Evolutionary conservation across 2,888 invertebrate species (phyloP), one percentile per base, ranked within the genome.

Genomic region (Drosophila affinis): DNA sequence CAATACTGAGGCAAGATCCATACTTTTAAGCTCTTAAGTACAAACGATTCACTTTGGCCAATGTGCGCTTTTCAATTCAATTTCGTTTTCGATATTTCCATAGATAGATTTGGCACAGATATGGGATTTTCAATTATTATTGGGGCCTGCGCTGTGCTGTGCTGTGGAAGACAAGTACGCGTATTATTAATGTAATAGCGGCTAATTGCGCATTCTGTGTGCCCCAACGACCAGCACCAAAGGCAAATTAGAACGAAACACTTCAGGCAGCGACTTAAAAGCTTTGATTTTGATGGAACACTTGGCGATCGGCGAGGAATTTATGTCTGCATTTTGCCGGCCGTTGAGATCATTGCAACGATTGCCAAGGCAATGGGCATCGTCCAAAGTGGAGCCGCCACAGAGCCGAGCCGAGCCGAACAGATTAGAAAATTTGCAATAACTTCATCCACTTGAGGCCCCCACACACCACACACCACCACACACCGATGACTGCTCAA

Each of bases 141-240:
- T 65, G 48, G 51, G 64, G 64, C 27, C 32, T 32, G 57, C 17
- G 56, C 57, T 62, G 63, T 45, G 47, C 21, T 21, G 21, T 21
- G 56, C 57, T 62, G 63, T 45, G 47, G 62, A 54, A 64, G 72
- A 68, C 87, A 79, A 87, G 83, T 87, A 82, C 85, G 74, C 72
- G 80, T 82, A 87, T 85, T 84, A 87, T 84, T 84, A 87, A 72
- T 84, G 84, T 84, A 84, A 84, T 84, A 85, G 84, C 72, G 86
- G 86, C 88, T 87, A 87, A 84, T 84, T 86, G 88, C 80, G 86
- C 76, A 84, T 84, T 84, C 79, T 53, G 29, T 53, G 29, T 46
- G 12, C 29, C 29, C 12, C 5, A 34, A 34, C 34, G 34, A 67
- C 63, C 72, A 60, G 69, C 49, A 75, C 61, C 75, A 79, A 60